A percentile compares a stretch with the other conserved stretches of the same genome.
Evolutionary conservation across 2,113 vertebrate species (phyloP).

Genomic region (Elachura formosa): DNA sequence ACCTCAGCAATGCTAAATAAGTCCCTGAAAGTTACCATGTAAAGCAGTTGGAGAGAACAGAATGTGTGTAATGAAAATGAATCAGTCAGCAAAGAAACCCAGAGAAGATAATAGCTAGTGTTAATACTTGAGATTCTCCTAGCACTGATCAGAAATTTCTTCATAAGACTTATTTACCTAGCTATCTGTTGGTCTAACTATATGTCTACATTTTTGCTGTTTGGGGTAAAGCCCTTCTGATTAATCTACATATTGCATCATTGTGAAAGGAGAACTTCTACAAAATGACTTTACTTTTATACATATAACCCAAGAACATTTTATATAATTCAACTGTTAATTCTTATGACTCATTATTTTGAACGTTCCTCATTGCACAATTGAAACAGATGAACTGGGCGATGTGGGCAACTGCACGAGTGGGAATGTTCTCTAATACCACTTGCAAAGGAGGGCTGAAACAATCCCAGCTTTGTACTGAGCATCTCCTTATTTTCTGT

Average conservation of each 20-base stretch:
- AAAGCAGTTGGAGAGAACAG: neutral
- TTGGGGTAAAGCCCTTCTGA: neutral
- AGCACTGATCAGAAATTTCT: neutral
- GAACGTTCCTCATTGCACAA: neutral
- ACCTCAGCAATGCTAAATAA: neutral
- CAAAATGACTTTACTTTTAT: neutral
- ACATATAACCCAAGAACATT: neutral
- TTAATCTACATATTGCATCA: neutral
- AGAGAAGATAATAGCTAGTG: neutral
- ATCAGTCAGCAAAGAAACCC: neutral
- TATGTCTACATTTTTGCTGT: neutral
- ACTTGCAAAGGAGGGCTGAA: neutral
- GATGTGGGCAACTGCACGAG: neutral
- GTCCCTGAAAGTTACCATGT: neutral
- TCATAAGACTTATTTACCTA: neutral
- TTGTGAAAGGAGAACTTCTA: neutral
- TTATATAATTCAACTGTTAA: neutral
- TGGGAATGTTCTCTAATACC: neutral
- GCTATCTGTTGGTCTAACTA: neutral
- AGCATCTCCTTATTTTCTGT: neutral
- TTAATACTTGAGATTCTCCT: neutral
- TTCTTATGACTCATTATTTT: neutral
- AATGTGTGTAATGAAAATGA: neutral
- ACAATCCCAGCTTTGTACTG: neutral
- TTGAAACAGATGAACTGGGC: neutral